phyloP scores from a whole-genome alignment of 2,113 vertebrate species.

The Anguilla rostrata region DNA sequence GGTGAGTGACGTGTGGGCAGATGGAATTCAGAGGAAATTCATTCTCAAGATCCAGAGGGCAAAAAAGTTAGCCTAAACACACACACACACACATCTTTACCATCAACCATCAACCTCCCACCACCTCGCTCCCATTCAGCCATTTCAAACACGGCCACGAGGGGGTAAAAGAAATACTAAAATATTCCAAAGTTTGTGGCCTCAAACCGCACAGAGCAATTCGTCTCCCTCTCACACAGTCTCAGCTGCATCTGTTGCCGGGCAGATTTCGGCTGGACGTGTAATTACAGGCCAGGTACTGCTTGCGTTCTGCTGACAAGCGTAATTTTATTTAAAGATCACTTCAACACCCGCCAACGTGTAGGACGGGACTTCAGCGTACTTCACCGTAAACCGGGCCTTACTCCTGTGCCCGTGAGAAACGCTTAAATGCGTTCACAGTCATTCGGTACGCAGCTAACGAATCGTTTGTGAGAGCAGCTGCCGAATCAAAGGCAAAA shows the following conservation, averaged over 20 bases:
- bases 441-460: too few species aligned
- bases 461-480: too few species aligned
- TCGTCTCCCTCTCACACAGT: conserved; percentile 71
- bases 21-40: conserved; percentile 59
- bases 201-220: conserved; percentile 61
- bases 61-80: not conserved
- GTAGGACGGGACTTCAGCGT: conserved; percentile 33
- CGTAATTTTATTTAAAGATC: conserved; percentile 76
- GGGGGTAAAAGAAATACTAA: conserved; percentile 66
- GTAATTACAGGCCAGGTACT: conserved; percentile 76
- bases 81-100: conserved; percentile 57
- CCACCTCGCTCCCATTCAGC: conserved; percentile 66
- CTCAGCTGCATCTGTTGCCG: conserved; percentile 79
- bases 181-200: conserved; percentile 70
- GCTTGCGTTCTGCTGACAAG: conserved; percentile 73
- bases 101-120: conserved; percentile 57
- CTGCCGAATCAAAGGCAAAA: too few species aligned
- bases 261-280: conserved; percentile 77
- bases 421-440: too few species aligned
- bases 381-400: not conserved
- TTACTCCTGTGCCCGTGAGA: too few species aligned
- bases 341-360: conserved; percentile 67
- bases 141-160: conserved; percentile 73
- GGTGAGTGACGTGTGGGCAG: conserved; percentile 59
- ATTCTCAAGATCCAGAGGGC: conserved; percentile 52